phyloP scores from a whole-genome alignment of 2,113 vertebrate species.

The Ursus arctos region DNA sequence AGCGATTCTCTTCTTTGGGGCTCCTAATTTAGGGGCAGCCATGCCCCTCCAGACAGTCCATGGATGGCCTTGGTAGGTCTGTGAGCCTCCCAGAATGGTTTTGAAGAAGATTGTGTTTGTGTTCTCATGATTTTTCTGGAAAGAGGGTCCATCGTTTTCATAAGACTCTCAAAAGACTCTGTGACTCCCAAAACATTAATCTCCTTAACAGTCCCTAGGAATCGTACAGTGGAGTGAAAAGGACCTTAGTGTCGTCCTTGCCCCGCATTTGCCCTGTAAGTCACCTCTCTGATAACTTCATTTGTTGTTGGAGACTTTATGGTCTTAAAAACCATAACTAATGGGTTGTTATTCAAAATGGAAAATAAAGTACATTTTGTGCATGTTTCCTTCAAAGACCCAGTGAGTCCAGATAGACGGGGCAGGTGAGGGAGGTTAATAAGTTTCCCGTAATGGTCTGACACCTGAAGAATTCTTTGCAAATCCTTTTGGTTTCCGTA shows the following conservation, averaged over 20 bases:
- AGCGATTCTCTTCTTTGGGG: neutral
- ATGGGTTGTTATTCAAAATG: neutral
- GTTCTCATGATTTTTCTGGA: neutral
- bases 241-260: neutral
- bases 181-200: neutral
- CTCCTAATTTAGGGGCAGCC: neutral
- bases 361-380: constrained; percentile 9
- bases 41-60: neutral
- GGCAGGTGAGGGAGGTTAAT: neutral
- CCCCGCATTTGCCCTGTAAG: neutral
- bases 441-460: neutral
- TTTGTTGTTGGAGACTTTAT: neutral
- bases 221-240: neutral
- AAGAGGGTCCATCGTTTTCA: neutral
- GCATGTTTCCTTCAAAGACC: neutral
- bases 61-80: neutral
- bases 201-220: neutral
- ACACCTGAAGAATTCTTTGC: neutral
- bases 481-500: neutral
- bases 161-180: neutral
- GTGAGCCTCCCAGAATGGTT: neutral
- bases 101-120: neutral
- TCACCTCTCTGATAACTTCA: neutral
- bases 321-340: neutral
- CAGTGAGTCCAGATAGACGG: neutral